Conservation (phyloP, 2,797 vertebrate genomes). For the Emydoidea blandingii region DNA sequence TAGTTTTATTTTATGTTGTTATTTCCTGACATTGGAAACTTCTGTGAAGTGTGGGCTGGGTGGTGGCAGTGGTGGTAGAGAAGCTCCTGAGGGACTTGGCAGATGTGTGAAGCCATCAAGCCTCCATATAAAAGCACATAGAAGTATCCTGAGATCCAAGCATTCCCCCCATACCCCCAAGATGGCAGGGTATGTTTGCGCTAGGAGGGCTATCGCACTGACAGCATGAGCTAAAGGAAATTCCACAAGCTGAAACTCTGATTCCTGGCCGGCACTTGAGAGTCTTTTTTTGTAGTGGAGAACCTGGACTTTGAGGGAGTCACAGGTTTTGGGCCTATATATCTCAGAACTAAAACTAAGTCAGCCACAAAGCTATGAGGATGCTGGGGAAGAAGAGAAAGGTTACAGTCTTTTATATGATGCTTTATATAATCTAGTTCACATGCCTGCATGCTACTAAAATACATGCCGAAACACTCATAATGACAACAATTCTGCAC, state of each 20-base stretch:
- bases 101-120: neutral
- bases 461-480: neutral
- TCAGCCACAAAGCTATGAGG: neutral
- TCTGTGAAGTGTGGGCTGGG: neutral
- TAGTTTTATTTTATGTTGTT: neutral
- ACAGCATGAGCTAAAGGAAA: fast-evolving
- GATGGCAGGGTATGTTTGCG: fast-evolving
- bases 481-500: fast-evolving
- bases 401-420: fast-evolving
- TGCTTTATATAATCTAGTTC: neutral
- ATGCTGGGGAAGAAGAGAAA: neutral
- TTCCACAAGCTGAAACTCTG: neutral
- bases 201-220: fast-evolving
- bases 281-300: neutral
- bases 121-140: neutral
- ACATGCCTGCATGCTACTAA: neutral
- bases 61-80: neutral
- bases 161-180: fast-evolving
- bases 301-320: neutral
- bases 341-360: neutral
- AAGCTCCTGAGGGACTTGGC: neutral
- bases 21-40: neutral
- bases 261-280: too few relatives aligned
- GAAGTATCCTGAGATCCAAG: neutral
- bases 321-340: neutral